A percentile compares a stretch with the other conserved stretches of the same genome.
These are phyloP conservation scores for Phacellophora camtschatica DNA, from an alignment of 30 jellyfish, hydroid and myxozoan genomes.

Conservation along the genomic window DNA sequence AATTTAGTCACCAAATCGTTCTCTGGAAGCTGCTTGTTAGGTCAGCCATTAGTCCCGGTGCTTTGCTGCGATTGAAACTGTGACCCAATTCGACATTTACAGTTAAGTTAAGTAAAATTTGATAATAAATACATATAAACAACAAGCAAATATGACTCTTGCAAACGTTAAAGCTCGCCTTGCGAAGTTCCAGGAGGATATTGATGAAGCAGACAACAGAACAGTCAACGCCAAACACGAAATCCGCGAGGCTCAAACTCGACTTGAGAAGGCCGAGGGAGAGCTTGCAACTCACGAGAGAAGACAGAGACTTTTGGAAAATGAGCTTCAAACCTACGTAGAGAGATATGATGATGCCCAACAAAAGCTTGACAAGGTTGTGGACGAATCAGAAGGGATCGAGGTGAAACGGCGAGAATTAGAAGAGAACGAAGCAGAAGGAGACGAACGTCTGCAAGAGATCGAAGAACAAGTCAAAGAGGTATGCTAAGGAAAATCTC, in stretches of 20 bases:
- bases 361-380: conserved; percentile 53
- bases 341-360: conserved; percentile 60
- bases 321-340: conserved; percentile 37
- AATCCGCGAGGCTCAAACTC: conserved; percentile 80
- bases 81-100: neutral
- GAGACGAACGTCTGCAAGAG: conserved; percentile 85
- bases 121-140: neutral
- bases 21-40: conserved; percentile 38
- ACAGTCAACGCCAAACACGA: conserved; percentile 74
- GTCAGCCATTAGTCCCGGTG: conserved; percentile 18
- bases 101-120: neutral
- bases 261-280: conserved; percentile 91
- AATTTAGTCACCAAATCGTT: conserved; percentile 29
- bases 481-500: too few species aligned
- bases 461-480: conserved; percentile 84
- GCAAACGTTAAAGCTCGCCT: conserved; percentile 75
- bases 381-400: conserved; percentile 41
- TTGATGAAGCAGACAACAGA: conserved; percentile 90
- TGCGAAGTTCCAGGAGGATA: conserved; percentile 67
- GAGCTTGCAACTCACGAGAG: conserved; percentile 79
- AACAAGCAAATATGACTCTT: conserved; percentile 37
- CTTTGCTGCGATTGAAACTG: neutral
- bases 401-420: conserved; percentile 70
- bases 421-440: conserved; percentile 79
- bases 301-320: conserved; percentile 68